phyloP scores from a whole-genome alignment of 1,140 invertebrate species.

The Brachionus plicatilis region DNA sequence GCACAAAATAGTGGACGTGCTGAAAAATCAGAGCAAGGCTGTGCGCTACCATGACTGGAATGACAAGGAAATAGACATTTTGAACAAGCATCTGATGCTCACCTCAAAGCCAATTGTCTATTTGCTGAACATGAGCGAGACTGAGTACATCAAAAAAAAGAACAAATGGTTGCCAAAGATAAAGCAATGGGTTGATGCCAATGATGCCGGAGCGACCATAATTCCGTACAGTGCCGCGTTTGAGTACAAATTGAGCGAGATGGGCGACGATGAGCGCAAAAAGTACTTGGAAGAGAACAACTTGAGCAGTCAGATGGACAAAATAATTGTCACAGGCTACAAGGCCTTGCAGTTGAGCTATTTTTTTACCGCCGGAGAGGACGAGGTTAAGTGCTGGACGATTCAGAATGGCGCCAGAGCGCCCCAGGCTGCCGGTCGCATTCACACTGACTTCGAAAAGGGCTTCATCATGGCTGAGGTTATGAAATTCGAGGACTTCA shows the following conservation, averaged over 20 bases:
- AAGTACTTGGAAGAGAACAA: neutral
- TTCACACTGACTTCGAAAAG: constrained; percentile 99
- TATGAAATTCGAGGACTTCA: constrained; percentile 95
- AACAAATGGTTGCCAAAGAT: constrained; percentile 97
- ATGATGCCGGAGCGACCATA: constrained; percentile 83
- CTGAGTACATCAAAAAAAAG: constrained; percentile 96
- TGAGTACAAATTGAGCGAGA: constrained; percentile 78
- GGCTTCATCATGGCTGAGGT: constrained; percentile 99
- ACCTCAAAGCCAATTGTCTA: constrained; percentile 98
- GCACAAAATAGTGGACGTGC: constrained; percentile 17
- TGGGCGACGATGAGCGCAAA: constrained; percentile 56
- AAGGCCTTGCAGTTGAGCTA: constrained; percentile 80
- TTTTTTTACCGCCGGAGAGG: constrained; percentile 90
- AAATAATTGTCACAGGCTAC: constrained; percentile 95
- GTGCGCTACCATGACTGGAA: constrained; percentile 35
- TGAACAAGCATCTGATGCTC: constrained; percentile 92
- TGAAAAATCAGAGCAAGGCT: constrained; percentile 24
- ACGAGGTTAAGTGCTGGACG: constrained; percentile 99
- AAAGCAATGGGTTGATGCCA: constrained; percentile 96
- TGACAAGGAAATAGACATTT: constrained; percentile 74
- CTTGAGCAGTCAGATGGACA: constrained; percentile 65
- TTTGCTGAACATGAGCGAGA: constrained; percentile 91
- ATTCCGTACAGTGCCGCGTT: constrained; percentile 91
- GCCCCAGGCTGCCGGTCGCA: constrained; percentile 91
- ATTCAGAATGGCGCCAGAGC: constrained; percentile 97